Base-by-base conservation (phyloP, 2,113 vertebrate genomes). In the Pollimyrus isidori region DNA sequence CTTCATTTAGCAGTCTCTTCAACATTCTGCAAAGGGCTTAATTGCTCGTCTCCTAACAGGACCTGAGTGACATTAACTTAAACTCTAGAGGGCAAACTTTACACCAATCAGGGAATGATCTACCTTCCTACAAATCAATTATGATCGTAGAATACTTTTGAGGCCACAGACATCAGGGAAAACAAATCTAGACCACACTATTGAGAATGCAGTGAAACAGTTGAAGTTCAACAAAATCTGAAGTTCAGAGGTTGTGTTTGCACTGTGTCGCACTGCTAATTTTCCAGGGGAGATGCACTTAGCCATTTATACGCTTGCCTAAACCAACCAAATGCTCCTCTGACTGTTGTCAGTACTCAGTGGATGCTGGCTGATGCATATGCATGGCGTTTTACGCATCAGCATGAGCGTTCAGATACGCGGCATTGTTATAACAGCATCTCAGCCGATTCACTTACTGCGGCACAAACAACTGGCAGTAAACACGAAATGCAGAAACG, bases 21-120 rank as follows among this genome's bases (percentile, higher is more conserved):
- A 84, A 23, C 45, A 84, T 48, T 84, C 73, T 84, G 45, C 82
- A 48, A 84, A 84, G 82, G n/a, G 82, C 19, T 84, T 84, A 84
- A 84, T 84, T 84, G 7, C 82, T 84, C 82, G 3, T 48, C 45
- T 10, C 21, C 39, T 84, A 46, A 84, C 82, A 84, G 45, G 7
- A 84, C 82, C 45, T 48, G 45, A 46, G 3, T 48, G 82, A 23
- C 45, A 84, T 48, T 84, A 48, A 48, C 82, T 11, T 23, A 84
- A 48, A 84, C 39, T 48, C 23, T 84, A 7, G 39, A 39, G 39
- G 45, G 39, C 82, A 45, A 46, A 84, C 39, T 84, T 84, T 84
- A 39, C 82, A 84, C 82, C 82, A 84, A 84, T 84, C 73, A 42
- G 73, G 17, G 73, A 80, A 19, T 4, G 30, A 42, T 39, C 69